A percentile compares a stretch with the other conserved stretches of the same genome.
Evolutionary conservation across 2,888 invertebrate genomes (phyloP).

Genomic region (Conchocele bisecta): DNA sequence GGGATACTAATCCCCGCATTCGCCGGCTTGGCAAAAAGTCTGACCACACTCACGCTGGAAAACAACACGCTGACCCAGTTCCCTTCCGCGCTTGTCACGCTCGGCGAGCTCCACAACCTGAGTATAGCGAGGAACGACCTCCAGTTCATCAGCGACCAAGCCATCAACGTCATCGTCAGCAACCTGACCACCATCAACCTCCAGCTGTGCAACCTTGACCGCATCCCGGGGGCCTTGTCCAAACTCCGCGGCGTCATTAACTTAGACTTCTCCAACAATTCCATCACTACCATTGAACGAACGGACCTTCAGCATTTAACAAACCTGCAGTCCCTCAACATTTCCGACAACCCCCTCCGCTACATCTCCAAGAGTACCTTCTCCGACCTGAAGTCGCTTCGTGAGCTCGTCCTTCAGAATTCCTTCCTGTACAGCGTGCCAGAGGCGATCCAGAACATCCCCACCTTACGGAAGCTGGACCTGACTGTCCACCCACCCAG

Average conservation of each 20-base stretch:
- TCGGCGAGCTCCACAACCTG: constrained; percentile 39
- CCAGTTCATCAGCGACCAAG: constrained; percentile 59
- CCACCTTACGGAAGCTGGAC: constrained; percentile 16
- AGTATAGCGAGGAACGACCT: constrained; percentile 54
- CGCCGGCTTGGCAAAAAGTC: constrained; percentile 31
- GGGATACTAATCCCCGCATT: constrained; percentile 62
- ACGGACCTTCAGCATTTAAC: constrained; percentile 51
- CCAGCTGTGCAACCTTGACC: constrained; percentile 49
- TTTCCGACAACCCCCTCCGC: constrained; percentile 51
- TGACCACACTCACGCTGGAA: constrained; percentile 44
- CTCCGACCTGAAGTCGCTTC: constrained; percentile 26
- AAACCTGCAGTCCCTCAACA: constrained; percentile 22
- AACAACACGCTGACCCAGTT: constrained; percentile 57
- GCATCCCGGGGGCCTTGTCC: constrained; percentile 60
- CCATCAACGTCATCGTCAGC: constrained; percentile 37
- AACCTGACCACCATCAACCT: constrained; percentile 53
- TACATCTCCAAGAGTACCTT: constrained; percentile 62
- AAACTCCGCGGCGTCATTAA: constrained; percentile 27
- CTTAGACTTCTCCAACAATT: constrained; percentile 57
- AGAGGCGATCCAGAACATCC: constrained; percentile 48
- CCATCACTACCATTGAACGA: constrained; percentile 59
- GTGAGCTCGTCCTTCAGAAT: constrained; percentile 35
- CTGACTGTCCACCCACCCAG: constrained; percentile 11
- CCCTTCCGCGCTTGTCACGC: constrained; percentile 53
- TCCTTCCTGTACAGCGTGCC: constrained; percentile 48